These are phyloP conservation scores for Ara ararauna DNA, from an alignment of 2,797 vertebrate genomes.

Conservation along the genomic window DNA sequence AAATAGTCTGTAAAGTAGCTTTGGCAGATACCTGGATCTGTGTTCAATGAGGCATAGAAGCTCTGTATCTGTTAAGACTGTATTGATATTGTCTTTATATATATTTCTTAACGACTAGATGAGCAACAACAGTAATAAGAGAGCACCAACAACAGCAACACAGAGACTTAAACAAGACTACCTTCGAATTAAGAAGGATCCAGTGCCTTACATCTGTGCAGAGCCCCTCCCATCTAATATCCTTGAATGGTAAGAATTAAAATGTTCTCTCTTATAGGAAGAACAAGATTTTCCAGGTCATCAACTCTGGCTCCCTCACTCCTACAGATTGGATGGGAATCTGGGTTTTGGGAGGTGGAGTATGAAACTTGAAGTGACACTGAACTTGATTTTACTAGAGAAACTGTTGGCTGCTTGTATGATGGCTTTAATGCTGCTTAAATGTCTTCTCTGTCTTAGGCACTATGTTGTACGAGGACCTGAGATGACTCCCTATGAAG, in stretches of 20 bases:
- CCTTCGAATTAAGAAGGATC: slow-evolving; percentile 98
- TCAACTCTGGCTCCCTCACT: not conserved
- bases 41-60: accelerated
- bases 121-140: slow-evolving; percentile 94
- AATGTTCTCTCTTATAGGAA: not conserved
- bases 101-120: slow-evolving; percentile 78
- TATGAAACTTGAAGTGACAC: not conserved
- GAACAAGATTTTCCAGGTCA: not conserved
- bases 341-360: not conserved
- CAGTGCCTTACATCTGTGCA: slow-evolving; percentile 98
- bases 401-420: not conserved
- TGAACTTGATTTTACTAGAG: not conserved
- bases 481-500: slow-evolving; percentile 97
- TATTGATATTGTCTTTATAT: not conserved
- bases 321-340: not conserved
- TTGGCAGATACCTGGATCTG: not conserved
- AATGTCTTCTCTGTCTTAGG: slow-evolving; percentile 75
- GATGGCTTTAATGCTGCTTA: not conserved
- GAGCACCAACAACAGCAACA: slow-evolving; percentile 96
- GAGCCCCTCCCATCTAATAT: slow-evolving; percentile 98
- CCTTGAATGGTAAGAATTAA: slow-evolving; percentile 89
- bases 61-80: accelerated
- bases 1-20: too few relatives aligned
- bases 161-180: slow-evolving; percentile 98
- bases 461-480: slow-evolving; percentile 97